These are phyloP conservation scores for Copsychus sechellarum DNA, from an alignment of 2,113 vertebrate genomes.

Conservation along the genomic window DNA sequence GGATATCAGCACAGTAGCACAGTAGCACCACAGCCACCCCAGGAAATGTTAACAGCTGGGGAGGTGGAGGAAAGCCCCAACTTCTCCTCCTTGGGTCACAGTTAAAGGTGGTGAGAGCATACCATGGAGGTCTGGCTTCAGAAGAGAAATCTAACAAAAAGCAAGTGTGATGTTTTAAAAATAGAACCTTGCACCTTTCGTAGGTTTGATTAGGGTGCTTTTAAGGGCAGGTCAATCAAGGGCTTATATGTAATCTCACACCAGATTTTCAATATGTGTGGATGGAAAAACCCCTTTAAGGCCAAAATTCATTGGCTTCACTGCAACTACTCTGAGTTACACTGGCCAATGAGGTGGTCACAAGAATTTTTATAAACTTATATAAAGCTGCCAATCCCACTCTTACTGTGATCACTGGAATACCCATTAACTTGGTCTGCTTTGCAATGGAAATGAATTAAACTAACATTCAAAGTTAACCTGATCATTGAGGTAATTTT, in stretches of 20 bases:
- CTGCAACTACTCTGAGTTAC: background rate
- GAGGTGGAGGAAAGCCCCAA: background rate
- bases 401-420: background rate
- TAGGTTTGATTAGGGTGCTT: background rate
- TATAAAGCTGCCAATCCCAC: background rate
- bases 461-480: background rate
- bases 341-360: background rate
- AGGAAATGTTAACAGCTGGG: background rate
- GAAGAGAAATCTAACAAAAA: background rate
- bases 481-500: background rate
- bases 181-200: background rate
- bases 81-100: background rate
- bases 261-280: background rate
- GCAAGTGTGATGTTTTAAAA: background rate
- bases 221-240: background rate
- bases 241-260: background rate
- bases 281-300: background rate
- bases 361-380: background rate
- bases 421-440: background rate
- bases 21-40: background rate
- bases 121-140: background rate
- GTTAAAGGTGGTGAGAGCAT: background rate
- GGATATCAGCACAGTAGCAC: background rate
- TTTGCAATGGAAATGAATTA: background rate
- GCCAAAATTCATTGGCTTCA: background rate